These are phyloP conservation scores for Lampris megalopsis DNA, from an alignment of 2,113 vertebrate genomes.

Conservation along the genomic window DNA sequence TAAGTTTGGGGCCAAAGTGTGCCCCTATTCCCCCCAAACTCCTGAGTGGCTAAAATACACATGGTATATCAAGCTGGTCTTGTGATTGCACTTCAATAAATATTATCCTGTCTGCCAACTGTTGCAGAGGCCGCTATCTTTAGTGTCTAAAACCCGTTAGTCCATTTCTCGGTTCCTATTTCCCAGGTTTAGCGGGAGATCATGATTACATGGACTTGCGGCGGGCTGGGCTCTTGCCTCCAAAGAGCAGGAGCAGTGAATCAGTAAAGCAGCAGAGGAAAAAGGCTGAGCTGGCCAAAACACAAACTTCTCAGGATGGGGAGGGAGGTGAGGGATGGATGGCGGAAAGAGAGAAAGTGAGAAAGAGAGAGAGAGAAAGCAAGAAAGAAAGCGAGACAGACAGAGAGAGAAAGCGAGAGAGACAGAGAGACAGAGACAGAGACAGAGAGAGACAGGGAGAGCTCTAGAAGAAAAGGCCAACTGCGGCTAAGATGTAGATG, in stretches of 20 bases:
- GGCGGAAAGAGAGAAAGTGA: neutral
- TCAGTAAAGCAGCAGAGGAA: conserved; percentile 35
- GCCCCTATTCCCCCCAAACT: conserved; percentile 4
- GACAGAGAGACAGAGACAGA: too few relatives aligned
- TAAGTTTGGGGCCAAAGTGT: neutral
- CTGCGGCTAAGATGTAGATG: too few relatives aligned
- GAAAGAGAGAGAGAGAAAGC: neutral
- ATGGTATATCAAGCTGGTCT: conserved; percentile 46
- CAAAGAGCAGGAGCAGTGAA: conserved; percentile 45
- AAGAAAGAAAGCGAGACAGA: too few relatives aligned
- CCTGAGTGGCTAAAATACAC: conserved; percentile 25
- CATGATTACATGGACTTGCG: conserved; percentile 58
- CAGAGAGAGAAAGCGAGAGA: too few relatives aligned
- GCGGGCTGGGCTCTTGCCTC: conserved; percentile 46
- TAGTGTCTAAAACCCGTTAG: conserved; percentile 70
- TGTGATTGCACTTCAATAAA: conserved; percentile 59
- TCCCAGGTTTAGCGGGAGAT: conserved; percentile 69
- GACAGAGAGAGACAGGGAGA: too few relatives aligned
- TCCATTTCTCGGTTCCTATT: conserved; percentile 61
- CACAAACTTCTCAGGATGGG: neutral
- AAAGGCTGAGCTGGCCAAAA: conserved; percentile 16
- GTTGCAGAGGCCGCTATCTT: conserved; percentile 69
- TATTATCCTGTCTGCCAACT: conserved; percentile 61
- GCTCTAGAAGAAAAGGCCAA: too few relatives aligned
- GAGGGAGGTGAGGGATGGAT: conserved; percentile 4